These are phyloP conservation scores for Hippoglossus hippoglossus DNA, from an alignment of 2,797 vertebrate genomes.

Conservation along the genomic window DNA sequence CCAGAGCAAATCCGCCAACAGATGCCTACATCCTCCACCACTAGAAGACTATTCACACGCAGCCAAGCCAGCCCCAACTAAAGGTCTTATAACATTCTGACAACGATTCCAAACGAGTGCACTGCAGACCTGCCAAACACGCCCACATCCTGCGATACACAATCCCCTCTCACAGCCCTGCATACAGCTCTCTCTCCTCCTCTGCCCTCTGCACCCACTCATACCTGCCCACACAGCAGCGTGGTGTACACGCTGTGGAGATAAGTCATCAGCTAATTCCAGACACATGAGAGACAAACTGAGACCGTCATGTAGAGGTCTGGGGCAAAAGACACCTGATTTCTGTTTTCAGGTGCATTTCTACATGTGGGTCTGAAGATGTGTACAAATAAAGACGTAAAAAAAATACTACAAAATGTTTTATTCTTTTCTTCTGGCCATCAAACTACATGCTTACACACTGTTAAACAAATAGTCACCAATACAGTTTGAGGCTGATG, in stretches of 20 bases:
- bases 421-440: slow-evolving; percentile 25
- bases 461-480: slow-evolving; percentile 10
- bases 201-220: slow-evolving; percentile 61
- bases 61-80: slow-evolving; percentile 38
- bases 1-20: slow-evolving; percentile 49
- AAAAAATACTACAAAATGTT: slow-evolving; percentile 16
- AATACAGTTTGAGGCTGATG: background rate
- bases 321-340: slow-evolving; percentile 23
- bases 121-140: slow-evolving; percentile 57
- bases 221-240: slow-evolving; percentile 65
- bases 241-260: slow-evolving; percentile 26
- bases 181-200: slow-evolving; percentile 47
- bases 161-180: slow-evolving; percentile 34
- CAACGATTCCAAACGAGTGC: slow-evolving; percentile 48
- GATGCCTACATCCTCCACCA: slow-evolving; percentile 55
- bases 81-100: slow-evolving; percentile 47
- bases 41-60: slow-evolving; percentile 56
- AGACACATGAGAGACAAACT: slow-evolving; percentile 29
- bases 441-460: slow-evolving; percentile 7
- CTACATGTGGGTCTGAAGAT: slow-evolving; percentile 1
- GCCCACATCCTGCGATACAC: slow-evolving; percentile 57
- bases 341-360: slow-evolving; percentile 10
- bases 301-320: slow-evolving; percentile 11
- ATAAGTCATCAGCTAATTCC: slow-evolving; percentile 37
- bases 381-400: slow-evolving; percentile 6